Conservation (phyloP, 2,113 vertebrate genomes). For the Sylvilagus bachmani region DNA sequence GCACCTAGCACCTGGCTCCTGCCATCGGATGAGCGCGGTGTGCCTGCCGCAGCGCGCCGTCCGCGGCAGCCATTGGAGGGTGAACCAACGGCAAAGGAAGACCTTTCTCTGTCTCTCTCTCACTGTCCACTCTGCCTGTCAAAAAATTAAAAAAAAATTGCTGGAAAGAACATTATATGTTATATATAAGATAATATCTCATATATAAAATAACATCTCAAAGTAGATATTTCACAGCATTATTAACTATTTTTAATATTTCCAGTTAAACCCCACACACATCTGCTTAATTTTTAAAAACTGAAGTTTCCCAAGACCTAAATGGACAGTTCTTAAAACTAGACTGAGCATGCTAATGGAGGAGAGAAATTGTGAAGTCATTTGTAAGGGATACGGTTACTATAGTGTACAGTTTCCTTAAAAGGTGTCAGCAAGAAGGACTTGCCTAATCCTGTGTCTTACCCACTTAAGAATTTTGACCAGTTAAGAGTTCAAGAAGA, state of each 20-base stretch:
- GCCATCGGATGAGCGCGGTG: too few relatives aligned
- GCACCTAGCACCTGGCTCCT: too few relatives aligned
- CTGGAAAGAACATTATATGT: background rate
- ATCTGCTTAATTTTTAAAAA: constrained; percentile 46
- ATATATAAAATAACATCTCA: constrained; percentile 26
- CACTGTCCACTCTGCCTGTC: too few relatives aligned
- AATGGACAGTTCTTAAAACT: background rate
- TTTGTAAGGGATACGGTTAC: background rate
- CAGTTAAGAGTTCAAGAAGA: background rate
- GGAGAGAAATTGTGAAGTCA: background rate
- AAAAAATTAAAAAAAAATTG: too few relatives aligned
- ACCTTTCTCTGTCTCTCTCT: too few relatives aligned
- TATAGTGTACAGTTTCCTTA: background rate
- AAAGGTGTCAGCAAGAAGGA: background rate
- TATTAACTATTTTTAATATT: constrained; percentile 30
- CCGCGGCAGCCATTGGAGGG: too few relatives aligned
- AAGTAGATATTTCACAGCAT: constrained; percentile 3
- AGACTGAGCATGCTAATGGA: background rate
- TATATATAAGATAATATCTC: background rate
- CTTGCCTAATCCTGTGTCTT: background rate
- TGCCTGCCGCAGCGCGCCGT: too few relatives aligned
- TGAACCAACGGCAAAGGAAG: too few relatives aligned
- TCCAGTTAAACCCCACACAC: background rate
- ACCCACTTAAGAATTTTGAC: background rate
- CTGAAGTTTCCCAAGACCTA: background rate